These are phyloP conservation scores for Heterochromis multidens DNA, from an alignment of 2,113 vertebrate genomes.

Conservation along the genomic window DNA sequence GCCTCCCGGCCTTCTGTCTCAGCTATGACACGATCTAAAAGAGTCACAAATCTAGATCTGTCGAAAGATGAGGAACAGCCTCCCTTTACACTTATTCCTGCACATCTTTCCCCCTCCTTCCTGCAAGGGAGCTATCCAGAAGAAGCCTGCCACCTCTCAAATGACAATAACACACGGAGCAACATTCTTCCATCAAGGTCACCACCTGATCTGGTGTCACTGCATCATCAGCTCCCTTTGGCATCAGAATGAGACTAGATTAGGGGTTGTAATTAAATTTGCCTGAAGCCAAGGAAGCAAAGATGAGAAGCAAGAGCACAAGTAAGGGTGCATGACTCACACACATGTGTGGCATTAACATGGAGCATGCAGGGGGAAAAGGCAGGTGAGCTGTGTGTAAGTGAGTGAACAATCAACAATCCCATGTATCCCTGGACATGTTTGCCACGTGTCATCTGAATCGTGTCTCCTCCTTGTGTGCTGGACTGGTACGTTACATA, in stretches of 20 bases:
- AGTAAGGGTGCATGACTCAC: not conserved
- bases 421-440: constrained; percentile 11
- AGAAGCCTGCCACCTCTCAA: not conserved
- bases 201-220: constrained; percentile 61
- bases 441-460: constrained; percentile 43
- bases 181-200: constrained; percentile 58
- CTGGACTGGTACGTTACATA: constrained; percentile 52
- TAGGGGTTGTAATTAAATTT: constrained; percentile 52
- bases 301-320: not conserved
- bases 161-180: constrained; percentile 49
- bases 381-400: not conserved
- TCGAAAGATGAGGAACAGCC: not conserved
- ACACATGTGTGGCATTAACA: not conserved
- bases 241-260: constrained; percentile 36
- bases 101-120: not conserved
- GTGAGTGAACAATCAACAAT: constrained; percentile 1
- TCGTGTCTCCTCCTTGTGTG: constrained; percentile 40
- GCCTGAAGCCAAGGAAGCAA: not conserved
- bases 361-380: not conserved
- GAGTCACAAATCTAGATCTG: not conserved
- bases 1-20: not conserved
- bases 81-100: not conserved
- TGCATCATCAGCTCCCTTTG: constrained; percentile 33
- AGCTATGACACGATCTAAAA: constrained; percentile 3
- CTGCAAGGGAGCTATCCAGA: not conserved